Evolutionary conservation across 2,797 vertebrate species (phyloP), one percentile per base, ranked within the genome.

Genomic region (Petrocephalus schoutedeni): DNA sequence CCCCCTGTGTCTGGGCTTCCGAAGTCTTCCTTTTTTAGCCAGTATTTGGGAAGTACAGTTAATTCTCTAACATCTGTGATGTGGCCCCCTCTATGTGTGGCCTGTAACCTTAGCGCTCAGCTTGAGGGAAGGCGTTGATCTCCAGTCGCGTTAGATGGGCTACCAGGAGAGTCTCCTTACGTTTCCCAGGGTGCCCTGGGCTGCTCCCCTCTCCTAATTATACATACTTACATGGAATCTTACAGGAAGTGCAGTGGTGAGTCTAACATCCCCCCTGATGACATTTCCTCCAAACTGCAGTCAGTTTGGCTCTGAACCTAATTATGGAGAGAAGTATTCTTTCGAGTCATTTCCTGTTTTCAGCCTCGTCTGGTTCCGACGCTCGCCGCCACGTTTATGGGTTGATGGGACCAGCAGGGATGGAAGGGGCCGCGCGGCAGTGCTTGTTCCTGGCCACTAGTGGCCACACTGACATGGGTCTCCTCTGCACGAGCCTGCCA

Each of bases 261-360:
- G 19, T 7, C 21, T 61, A 23, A 23, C 21, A 19, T 57, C 12
- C 56, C 56, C 28, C 56, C 16, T 14, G 21, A 19, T 41, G 32
- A 74, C 67, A 41, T 14, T 41, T 19, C 36, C 28, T 19, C 36
- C 71, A 45, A 41, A 77, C 82, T 54, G 51, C 82, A 28, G 53
- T 41, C 51, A 54, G 51, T 84, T 84, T 56, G 21, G 53, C 21
- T 8, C 83, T 41, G 54, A 28, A 19, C 56, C 86, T 74, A 74
- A 86, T 58, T n/a, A 74, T 74, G 59, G 61, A 58, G 21, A 28
- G 23, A 57, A 57, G 14, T 57, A 8, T 56, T 23, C 45, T 54
- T 56, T 71, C 49, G 53, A 56, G 82, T 82, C 71, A 77, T 36
- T 86, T 67, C 83, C 83, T 86, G 23, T 85, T 88, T 88, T 64